phyloP scores from a whole-genome alignment of 2,888 invertebrate species.

The Ceraclea dissimilis region DNA sequence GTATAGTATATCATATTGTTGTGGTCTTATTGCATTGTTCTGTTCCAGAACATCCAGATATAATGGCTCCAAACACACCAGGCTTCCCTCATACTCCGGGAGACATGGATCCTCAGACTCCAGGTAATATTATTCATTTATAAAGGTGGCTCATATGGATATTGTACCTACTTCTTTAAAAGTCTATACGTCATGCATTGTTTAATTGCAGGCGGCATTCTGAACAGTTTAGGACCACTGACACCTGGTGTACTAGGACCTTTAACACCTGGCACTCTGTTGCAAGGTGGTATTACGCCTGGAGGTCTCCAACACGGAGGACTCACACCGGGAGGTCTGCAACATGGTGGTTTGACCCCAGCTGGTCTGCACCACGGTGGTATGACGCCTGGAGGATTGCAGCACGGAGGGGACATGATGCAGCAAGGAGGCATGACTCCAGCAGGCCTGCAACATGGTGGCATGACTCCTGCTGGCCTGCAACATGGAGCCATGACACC shows the following conservation, averaged over 20 bases:
- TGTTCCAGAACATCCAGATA: constrained; percentile 17
- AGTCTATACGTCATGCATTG: no score
- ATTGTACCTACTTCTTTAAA: no score
- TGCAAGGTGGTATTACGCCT: constrained; percentile 37
- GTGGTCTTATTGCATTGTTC: no score
- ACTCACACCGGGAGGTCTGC: constrained; percentile 31
- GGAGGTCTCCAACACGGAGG: constrained; percentile 43
- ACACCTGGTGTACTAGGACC: constrained; percentile 43
- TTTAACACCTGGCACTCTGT: constrained; percentile 40
- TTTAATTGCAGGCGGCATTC: constrained; percentile 33
- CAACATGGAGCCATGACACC: constrained; percentile 30
- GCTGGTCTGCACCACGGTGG: constrained; percentile 26
- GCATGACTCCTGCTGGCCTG: constrained; percentile 28
- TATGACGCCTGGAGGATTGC: constrained; percentile 34
- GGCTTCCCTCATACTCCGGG: constrained; percentile 33
- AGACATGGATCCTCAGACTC: constrained; percentile 39
- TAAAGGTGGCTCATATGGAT: no score
- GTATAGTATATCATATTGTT: no score
- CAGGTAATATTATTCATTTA: constrained; percentile 36
- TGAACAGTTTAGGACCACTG: constrained; percentile 41
- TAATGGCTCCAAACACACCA: constrained; percentile 28
- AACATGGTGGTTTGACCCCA: constrained; percentile 30
- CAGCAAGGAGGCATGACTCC: constrained; percentile 44
- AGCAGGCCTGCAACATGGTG: constrained; percentile 37
- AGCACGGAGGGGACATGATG: constrained; percentile 33